phyloP scores from a whole-genome alignment of 2,797 vertebrate genomes.

The Tragelaphus eurycerus region DNA sequence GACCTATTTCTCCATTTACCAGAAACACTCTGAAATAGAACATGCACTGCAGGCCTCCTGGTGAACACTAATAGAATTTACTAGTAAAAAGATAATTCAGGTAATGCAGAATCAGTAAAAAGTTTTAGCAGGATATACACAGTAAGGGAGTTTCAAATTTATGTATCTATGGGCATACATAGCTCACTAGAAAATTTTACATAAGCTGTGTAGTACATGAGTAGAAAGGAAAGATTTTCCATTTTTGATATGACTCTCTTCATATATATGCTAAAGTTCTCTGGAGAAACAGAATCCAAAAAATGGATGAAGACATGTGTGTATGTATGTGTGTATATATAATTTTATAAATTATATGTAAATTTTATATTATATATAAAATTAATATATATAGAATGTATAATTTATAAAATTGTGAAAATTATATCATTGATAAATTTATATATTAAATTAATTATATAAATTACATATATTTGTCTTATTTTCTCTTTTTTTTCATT shows the following conservation, averaged over 20 bases:
- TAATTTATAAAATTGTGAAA: neutral
- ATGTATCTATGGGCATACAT: neutral
- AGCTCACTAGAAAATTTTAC: neutral
- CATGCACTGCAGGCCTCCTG: neutral
- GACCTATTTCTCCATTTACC: neutral
- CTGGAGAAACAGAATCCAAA: neutral
- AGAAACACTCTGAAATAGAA: neutral
- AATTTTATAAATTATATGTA: neutral
- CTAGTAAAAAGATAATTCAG: neutral
- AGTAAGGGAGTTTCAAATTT: neutral
- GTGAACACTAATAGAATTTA: neutral
- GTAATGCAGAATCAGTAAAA: neutral
- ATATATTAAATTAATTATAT: neutral
- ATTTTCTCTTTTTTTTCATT: neutral
- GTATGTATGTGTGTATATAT: fast-evolving
- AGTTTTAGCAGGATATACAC: neutral
- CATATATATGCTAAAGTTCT: neutral
- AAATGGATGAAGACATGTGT: neutral
- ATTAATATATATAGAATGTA: neutral
- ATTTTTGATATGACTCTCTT: neutral
- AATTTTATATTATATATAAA: neutral
- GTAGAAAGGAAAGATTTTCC: neutral
- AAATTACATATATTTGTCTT: neutral
- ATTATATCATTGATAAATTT: neutral
- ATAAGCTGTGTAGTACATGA: neutral